Evolutionary conservation across 2,888 invertebrate species (phyloP).

Genomic region (Serripes groenlandicus): DNA sequence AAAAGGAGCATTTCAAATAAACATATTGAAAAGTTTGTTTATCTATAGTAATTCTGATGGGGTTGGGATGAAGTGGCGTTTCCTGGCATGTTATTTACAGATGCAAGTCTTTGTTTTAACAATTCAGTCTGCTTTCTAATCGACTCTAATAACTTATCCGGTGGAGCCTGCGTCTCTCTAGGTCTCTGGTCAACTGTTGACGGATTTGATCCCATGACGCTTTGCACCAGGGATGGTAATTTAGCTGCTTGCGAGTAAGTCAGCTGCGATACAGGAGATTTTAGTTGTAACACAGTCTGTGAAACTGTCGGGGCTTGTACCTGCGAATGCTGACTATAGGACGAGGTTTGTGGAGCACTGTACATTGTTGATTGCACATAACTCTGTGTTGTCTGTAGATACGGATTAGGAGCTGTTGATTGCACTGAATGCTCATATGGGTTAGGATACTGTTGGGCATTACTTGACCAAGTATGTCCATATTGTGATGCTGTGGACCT

Average conservation of each 20-base stretch:
- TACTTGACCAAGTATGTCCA: neutral
- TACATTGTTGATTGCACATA: too few species aligned
- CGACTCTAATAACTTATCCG: constrained; percentile 47
- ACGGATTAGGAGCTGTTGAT: too few species aligned
- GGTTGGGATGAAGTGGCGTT: neutral
- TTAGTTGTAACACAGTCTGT: constrained; percentile 7
- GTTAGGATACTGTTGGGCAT: too few species aligned
- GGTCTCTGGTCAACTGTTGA: neutral
- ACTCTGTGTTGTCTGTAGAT: too few species aligned
- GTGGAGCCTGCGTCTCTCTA: neutral
- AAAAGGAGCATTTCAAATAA: neutral
- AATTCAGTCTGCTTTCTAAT: constrained; percentile 58
- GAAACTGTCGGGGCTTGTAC: neutral
- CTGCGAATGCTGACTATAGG: constrained; percentile 6
- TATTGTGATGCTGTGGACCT: neutral
- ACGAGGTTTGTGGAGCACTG: too few species aligned
- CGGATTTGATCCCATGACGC: neutral
- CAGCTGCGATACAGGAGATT: constrained; percentile 15
- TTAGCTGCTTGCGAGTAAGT: constrained; percentile 18
- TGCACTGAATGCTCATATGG: neutral
- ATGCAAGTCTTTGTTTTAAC: constrained; percentile 46
- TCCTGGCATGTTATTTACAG: neutral
- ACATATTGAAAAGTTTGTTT: too few species aligned
- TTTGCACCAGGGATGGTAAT: neutral
- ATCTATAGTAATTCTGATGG: neutral